Base-by-base conservation (phyloP, 2,113 vertebrate genomes). In the Turnix velox region DNA sequence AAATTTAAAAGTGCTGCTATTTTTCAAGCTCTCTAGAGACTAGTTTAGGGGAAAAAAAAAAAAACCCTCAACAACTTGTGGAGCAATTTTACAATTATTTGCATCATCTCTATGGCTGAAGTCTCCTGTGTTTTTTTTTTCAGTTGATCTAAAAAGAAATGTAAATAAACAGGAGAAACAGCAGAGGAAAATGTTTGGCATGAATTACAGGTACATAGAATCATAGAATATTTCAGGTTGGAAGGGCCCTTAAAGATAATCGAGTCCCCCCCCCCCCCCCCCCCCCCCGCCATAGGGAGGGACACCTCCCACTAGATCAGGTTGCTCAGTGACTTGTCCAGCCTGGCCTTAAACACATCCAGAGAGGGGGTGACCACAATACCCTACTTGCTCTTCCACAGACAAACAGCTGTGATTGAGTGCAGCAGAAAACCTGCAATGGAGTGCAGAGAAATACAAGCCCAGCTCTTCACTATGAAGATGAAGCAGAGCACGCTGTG, bases 181-280 rank as follows among this genome's bases (percentile, higher is more conserved):
- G 79, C 45, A 65, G 76, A 74, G 54, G 73, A 82, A 75, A 78
- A 68, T 8, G 31, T 43, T 92, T 40, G 65, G 20, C 73, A 81
- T 95, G 90, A 92, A 96, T 90, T 96, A 86, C 79, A 96, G 75
- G 88, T 92, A 54, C 23, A 15, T 57, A 67, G n/a, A n/a, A n/a
- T n/a, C n/a, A n/a, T n/a, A n/a, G n/a, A n/a, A n/a, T n/a, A n/a
- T n/a, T n/a, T n/a, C n/a, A n/a, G n/a, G n/a, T n/a, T n/a, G n/a
- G n/a, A n/a, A n/a, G n/a, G n/a, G n/a, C n/a, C n/a, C n/a, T n/a
- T n/a, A n/a, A n/a, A n/a, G n/a, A n/a, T n/a, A n/a, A n/a, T n/a
- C n/a, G n/a, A n/a, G n/a, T n/a, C n/a, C n/a, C n/a, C n/a, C n/a
- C n/a, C n/a, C n/a, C n/a, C n/a, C n/a, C n/a, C n/a, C n/a, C n/a